phyloP scores from a whole-genome alignment of 2,797 vertebrate species.

The Discoglossus pictus region DNA sequence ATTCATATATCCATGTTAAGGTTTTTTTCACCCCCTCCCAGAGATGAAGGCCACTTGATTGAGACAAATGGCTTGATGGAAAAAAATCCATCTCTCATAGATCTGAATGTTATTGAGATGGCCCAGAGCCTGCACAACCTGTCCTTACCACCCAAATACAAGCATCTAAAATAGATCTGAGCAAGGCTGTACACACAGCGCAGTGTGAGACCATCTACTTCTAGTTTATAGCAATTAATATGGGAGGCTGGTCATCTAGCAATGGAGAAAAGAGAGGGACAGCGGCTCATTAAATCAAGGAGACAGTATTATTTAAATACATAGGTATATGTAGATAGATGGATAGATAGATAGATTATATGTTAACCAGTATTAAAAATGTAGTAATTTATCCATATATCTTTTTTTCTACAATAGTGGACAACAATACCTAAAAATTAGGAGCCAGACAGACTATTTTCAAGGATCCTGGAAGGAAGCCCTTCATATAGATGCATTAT shows the following conservation, averaged over 20 bases:
- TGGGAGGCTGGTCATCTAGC: slow-evolving; percentile 56
- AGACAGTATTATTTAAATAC: no score
- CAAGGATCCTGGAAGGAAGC: no score
- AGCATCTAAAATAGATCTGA: slow-evolving; percentile 14
- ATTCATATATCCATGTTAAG: slow-evolving; percentile 39
- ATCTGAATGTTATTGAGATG: slow-evolving; percentile 53
- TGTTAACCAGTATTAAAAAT: background rate
- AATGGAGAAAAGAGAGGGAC: no score
- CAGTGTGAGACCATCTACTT: background rate
- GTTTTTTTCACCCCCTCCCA: slow-evolving; percentile 44
- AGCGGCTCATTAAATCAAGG: slow-evolving; percentile 28
- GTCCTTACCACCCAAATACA: slow-evolving; percentile 63
- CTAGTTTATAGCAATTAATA: slow-evolving; percentile 65
- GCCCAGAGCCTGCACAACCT: slow-evolving; percentile 42
- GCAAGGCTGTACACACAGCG: background rate
- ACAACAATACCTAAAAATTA: no score
- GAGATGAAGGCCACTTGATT: slow-evolving; percentile 56
- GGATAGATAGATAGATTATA: slow-evolving; percentile 4
- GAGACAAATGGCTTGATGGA: slow-evolving; percentile 62
- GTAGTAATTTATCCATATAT: no score
- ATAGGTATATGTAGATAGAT: no score
- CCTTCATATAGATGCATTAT: no score
- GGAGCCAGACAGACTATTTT: no score
- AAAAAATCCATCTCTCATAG: slow-evolving; percentile 54
- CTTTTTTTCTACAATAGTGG: no score